Evolutionary conservation across 2,888 invertebrate species (phyloP).

Genomic region (Trachelus troglodyta): DNA sequence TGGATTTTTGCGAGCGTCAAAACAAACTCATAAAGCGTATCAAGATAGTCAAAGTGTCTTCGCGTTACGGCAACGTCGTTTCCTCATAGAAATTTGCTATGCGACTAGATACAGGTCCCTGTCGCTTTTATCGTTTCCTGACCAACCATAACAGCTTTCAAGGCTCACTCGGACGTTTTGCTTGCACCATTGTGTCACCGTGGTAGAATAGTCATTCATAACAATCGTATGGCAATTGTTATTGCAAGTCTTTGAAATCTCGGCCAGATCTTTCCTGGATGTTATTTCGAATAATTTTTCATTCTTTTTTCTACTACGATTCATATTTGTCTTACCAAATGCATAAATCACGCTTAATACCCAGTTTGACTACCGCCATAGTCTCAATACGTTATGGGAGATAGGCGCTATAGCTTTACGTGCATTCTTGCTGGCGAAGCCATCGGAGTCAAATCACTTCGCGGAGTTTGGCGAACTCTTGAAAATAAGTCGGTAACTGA

Average conservation of each 20-base stretch:
- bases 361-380: neutral
- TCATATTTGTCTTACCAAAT: neutral
- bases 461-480: neutral
- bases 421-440: neutral
- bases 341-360: neutral
- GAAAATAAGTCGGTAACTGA: neutral
- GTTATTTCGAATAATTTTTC: neutral
- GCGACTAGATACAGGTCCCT: neutral
- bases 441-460: neutral
- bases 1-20: neutral
- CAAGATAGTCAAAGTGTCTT: neutral
- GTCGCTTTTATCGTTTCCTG: neutral
- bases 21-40: conserved; percentile 1
- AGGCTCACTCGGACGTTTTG: neutral
- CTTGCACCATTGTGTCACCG: neutral
- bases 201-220: neutral
- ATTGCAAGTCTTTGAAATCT: neutral
- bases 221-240: neutral
- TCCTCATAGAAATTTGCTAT: neutral
- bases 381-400: neutral
- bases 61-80: neutral
- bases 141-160: neutral
- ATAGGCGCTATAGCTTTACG: neutral
- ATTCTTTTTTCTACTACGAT: neutral
- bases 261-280: too few species aligned